Evolutionary conservation across 2,888 invertebrate genomes (phyloP).

Genomic region (Tipula vernalis): DNA sequence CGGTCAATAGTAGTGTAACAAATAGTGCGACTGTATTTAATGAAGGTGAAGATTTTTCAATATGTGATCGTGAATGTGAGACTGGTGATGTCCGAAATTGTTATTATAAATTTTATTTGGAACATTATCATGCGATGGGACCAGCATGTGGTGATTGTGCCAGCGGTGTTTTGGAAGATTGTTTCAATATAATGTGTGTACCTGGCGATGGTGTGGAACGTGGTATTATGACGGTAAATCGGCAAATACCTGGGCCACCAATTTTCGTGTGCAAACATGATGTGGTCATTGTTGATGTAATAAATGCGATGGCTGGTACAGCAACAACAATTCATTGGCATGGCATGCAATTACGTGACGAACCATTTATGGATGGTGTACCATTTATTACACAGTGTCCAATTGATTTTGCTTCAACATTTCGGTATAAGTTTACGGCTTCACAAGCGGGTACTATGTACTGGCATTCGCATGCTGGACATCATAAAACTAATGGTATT

Average conservation of each 20-base stretch:
- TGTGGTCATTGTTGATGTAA: conserved; percentile 62
- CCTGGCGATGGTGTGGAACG: conserved; percentile 38
- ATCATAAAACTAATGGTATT: conserved; percentile 66
- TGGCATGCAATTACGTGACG: conserved; percentile 60
- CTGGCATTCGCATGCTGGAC: conserved; percentile 54
- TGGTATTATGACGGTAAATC: conserved; percentile 36
- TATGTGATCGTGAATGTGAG: conserved; percentile 27
- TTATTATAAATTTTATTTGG: conserved; percentile 34
- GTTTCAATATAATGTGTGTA: conserved; percentile 36
- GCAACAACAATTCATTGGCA: conserved; percentile 82
- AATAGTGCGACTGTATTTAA: not conserved
- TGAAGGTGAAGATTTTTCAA: not conserved
- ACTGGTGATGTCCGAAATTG: conserved; percentile 25
- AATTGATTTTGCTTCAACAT: conserved; percentile 54
- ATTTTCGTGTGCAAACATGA: conserved; percentile 59
- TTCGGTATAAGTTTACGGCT: conserved; percentile 55
- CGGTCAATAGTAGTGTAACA: not conserved
- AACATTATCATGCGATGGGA: conserved; percentile 35
- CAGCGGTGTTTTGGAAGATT: conserved; percentile 28
- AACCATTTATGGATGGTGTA: conserved; percentile 76
- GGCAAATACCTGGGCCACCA: conserved; percentile 37
- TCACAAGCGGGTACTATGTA: conserved; percentile 65
- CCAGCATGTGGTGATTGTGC: conserved; percentile 38
- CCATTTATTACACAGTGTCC: conserved; percentile 75
- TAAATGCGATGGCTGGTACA: conserved; percentile 60